Evolutionary conservation across 2,888 invertebrate species (phyloP).

Genomic region (Xestia c-nigrum): DNA sequence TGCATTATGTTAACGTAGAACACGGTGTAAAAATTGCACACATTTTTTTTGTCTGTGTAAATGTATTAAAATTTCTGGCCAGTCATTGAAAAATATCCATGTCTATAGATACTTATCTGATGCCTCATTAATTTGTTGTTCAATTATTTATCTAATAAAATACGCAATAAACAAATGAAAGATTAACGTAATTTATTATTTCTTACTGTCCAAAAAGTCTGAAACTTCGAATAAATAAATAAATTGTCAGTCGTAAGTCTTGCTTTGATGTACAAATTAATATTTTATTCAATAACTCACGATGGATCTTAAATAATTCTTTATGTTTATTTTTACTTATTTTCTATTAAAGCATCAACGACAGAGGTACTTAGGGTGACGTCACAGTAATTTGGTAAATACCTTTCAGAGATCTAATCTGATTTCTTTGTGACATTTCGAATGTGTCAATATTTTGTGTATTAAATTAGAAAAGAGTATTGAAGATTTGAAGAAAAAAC

Average conservation of each 20-base stretch:
- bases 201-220: conserved; percentile 25
- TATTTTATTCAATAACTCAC: conserved; percentile 53
- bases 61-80: not conserved
- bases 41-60: not conserved
- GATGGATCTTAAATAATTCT: conserved; percentile 32
- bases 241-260: conserved; percentile 33
- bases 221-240: conserved; percentile 29
- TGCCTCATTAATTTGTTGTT: conserved; percentile 1
- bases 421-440: not conserved
- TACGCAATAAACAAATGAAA: conserved; percentile 19
- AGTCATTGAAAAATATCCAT: not conserved
- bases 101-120: not conserved
- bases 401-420: conserved; percentile 7
- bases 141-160: conserved; percentile 4
- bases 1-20: not conserved
- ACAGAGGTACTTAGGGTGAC: conserved; percentile 21
- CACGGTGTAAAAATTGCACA: not conserved
- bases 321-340: conserved; percentile 13
- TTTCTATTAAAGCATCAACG: conserved; percentile 11
- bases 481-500: not conserved
- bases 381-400: conserved; percentile 19
- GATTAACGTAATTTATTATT: conserved; percentile 37
- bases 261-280: conserved; percentile 58
- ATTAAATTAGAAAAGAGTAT: not conserved
- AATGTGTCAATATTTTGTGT: not conserved